Evolutionary conservation across 2,888 invertebrate species (phyloP), one percentile per base, ranked within the genome.

Genomic region (Aporophyla lueneburgensis): DNA sequence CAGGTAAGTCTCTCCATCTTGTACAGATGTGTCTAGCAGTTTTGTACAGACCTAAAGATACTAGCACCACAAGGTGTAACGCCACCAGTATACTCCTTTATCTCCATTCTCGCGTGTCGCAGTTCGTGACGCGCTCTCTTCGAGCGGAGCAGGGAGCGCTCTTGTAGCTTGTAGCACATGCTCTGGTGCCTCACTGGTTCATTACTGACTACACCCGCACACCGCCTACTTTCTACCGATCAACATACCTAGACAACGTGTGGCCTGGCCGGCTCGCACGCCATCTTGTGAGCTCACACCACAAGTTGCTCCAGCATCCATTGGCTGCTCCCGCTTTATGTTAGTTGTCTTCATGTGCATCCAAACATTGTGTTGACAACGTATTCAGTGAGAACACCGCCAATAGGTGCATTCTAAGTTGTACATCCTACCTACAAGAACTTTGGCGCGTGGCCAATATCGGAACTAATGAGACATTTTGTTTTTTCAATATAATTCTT

Each of bases 121-220:
- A 67, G n/a, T 21, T 24, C 19, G 61, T 7, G 19, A 24, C 19
- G 49, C 49, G 19, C 62, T 71, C 54, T 54, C 16, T 71, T 16
- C 21, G 16, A n/a, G 27, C 68, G 61, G 21, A 46, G 71, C 33
- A n/a, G 33, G 67, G n/a, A 65, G 61, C 61, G 12, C 12, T 49
- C 27, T 58, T 46, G 19, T 54, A 7, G 53, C 27, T 58, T 46
- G 19, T 54, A 7, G 53, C 67, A n/a, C 46, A 27, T 16, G 21
- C 19, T 51, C n/a, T 33, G 21, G 12, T 33, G 21, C 61, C 21
- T 21, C 14, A 40, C 21, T 40, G 40, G 14, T 62, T 40, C 7
- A 33, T 61, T 33, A 61, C 14, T n/a, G 27, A 33, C 10, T 19
- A 40, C 33, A 33, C 33, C 33, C 33, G 33, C 3, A 33, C 33